Evolutionary conservation across 2,797 vertebrate species (phyloP).

Genomic region (Onychomys arenicola): DNA sequence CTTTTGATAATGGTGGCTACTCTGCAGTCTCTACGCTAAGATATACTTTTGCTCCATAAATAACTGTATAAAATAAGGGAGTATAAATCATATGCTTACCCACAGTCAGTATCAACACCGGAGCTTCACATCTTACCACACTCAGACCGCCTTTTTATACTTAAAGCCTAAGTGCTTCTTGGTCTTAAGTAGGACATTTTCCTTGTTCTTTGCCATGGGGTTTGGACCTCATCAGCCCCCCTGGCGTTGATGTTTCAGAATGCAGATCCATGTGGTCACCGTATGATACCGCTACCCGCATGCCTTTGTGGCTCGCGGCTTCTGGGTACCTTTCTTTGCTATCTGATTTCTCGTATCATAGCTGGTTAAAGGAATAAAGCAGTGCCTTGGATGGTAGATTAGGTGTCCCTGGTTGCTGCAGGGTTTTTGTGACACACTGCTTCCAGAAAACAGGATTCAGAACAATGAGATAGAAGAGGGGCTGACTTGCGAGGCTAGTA

Average conservation of each 20-base stretch:
- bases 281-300: rapidly evolving
- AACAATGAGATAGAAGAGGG: not conserved
- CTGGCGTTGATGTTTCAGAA: not conserved
- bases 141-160: not conserved
- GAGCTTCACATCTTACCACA: not conserved
- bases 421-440: not conserved
- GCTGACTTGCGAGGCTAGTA: not conserved
- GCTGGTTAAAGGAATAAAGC: not conserved
- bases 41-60: not conserved
- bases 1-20: not conserved
- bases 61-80: not conserved
- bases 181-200: not conserved
- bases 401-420: not conserved
- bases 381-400: not conserved
- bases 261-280: not conserved
- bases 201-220: not conserved
- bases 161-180: not conserved
- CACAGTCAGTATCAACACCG: not conserved
- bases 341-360: not conserved
- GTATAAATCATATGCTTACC: not conserved
- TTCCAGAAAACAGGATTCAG: not conserved
- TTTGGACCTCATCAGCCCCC: not conserved
- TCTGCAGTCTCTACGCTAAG: not conserved
- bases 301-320: not conserved
- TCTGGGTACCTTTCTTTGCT: not conserved